These are phyloP conservation scores for Diadumene lineata DNA, from an alignment of 92 coral and sea anemone species.

Conservation along the genomic window DNA sequence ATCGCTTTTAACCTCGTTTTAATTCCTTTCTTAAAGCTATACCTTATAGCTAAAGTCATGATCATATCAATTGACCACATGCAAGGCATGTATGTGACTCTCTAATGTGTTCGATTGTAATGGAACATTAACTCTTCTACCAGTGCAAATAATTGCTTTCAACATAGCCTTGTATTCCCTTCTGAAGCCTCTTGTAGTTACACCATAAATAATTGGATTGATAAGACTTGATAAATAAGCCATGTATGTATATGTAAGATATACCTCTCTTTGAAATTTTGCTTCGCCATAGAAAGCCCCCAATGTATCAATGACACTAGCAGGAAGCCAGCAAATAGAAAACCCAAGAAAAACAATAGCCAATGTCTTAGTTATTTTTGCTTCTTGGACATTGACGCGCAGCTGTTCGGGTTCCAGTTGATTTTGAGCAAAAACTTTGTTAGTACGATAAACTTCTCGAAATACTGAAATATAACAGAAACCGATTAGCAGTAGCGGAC, in stretches of 20 bases:
- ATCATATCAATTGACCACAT: not conserved
- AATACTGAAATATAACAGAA: constrained; percentile 70
- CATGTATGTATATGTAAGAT: constrained; percentile 62
- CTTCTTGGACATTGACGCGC: constrained; percentile 75
- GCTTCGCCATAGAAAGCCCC: constrained; percentile 61
- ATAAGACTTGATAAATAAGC: constrained; percentile 63
- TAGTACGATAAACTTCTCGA: constrained; percentile 51
- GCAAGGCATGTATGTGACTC: constrained; percentile 12
- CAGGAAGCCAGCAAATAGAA: constrained; percentile 79
- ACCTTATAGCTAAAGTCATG: not conserved
- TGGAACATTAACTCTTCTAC: not conserved
- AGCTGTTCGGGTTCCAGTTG: constrained; percentile 35
- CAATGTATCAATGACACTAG: constrained; percentile 62
- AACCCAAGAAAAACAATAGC: constrained; percentile 69
- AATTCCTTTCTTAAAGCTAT: too few species aligned
- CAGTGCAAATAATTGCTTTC: not conserved
- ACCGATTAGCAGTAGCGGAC: constrained; percentile 51
- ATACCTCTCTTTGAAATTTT: constrained; percentile 45
- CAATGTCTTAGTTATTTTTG: constrained; percentile 75
- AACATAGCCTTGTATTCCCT: constrained; percentile 53
- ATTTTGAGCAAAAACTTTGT: constrained; percentile 53
- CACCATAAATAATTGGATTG: constrained; percentile 76
- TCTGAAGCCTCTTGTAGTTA: constrained; percentile 56
- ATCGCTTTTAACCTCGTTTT: too few species aligned
- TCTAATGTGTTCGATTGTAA: not conserved